These are phyloP conservation scores for Coturnix japonica DNA, from an alignment of 2,113 vertebrate species.

Conservation along the genomic window DNA sequence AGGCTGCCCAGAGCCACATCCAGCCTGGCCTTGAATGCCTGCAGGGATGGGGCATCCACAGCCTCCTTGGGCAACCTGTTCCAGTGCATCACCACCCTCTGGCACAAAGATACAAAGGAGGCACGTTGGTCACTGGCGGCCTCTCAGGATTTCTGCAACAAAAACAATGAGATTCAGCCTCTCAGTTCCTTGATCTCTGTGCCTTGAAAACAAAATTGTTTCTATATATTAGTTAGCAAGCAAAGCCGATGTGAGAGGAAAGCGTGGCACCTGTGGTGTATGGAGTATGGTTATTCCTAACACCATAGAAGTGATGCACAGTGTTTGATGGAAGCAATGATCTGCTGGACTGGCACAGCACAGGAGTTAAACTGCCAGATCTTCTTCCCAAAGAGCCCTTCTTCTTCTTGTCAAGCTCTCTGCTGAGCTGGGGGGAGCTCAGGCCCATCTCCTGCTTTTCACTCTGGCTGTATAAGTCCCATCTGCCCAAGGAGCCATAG, in stretches of 20 bases:
- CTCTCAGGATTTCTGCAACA: neutral
- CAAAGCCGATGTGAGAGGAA: neutral
- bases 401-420: neutral
- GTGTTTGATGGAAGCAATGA: neutral
- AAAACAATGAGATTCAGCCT: neutral
- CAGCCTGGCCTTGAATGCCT: too few relatives aligned
- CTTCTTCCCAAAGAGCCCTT: neutral
- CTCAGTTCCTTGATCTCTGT: neutral
- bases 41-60: too few relatives aligned
- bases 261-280: rapidly evolving
- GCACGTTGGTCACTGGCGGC: neutral
- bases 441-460: neutral
- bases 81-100: too few relatives aligned
- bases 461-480: too few relatives aligned
- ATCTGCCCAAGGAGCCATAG: neutral
- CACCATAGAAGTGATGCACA: too few relatives aligned
- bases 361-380: neutral
- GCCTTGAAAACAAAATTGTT: neutral
- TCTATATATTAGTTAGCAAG: neutral
- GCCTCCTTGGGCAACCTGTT: too few relatives aligned
- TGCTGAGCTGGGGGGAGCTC: neutral
- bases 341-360: neutral
- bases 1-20: too few relatives aligned
- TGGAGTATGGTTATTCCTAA: neutral
- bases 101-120: neutral